Percentiles rank a stretch among this genome's conserved stretches.
Evolutionary conservation across 1,140 invertebrate genomes (phyloP).

Genomic region (Philotrypesis tridentata): DNA sequence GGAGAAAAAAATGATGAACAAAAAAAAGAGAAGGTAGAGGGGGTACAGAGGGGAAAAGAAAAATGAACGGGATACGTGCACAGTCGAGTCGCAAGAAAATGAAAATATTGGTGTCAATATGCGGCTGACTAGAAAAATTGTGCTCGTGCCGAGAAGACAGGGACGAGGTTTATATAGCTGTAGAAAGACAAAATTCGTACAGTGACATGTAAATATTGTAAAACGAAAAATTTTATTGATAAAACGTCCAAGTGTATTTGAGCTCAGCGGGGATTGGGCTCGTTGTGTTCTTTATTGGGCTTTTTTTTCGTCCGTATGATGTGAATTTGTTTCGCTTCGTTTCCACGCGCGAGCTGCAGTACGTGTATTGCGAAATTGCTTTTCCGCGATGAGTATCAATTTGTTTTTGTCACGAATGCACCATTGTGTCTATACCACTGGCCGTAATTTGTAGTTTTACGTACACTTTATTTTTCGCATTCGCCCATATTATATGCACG

Average conservation of each 20-base stretch:
- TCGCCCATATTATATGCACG: no score
- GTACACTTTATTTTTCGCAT: background rate
- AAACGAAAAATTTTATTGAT: slow-evolving; percentile 26
- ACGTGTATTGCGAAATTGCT: background rate
- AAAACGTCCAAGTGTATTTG: slow-evolving; percentile 7
- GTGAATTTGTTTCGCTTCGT: background rate
- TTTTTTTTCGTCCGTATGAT: background rate
- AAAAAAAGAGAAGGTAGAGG: slow-evolving; percentile 31
- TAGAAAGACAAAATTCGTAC: background rate
- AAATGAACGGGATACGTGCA: slow-evolving; percentile 13
- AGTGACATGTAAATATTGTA: slow-evolving; percentile 8
- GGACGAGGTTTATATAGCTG: background rate
- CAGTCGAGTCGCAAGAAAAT: slow-evolving; percentile 6
- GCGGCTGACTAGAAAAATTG: slow-evolving; percentile 22
- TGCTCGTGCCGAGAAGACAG: no score
- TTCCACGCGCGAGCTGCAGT: no score
- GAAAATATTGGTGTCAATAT: slow-evolving; percentile 40
- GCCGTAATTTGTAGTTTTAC: background rate
- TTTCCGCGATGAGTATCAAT: background rate
- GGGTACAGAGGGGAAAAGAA: slow-evolving; percentile 13
- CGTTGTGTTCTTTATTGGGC: background rate
- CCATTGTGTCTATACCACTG: background rate
- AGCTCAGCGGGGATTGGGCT: background rate
- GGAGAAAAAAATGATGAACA: slow-evolving; percentile 1
- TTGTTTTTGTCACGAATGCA: background rate